Conservation (phyloP, 92 coral and sea anemone genomes). For the Meandrina meandrites region DNA sequence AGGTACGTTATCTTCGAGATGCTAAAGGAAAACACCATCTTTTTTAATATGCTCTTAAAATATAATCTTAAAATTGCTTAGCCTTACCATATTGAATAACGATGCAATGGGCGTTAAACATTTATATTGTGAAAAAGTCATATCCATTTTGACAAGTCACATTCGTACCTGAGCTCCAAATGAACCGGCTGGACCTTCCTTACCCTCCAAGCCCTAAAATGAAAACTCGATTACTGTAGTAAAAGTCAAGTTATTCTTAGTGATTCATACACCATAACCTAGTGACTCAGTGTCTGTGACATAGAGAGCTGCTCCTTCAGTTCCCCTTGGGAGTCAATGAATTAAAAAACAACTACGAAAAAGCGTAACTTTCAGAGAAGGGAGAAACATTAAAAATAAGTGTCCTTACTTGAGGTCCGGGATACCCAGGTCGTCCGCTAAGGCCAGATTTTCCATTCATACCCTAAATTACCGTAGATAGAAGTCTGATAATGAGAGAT, state of each 20-base stretch:
- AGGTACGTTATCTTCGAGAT: too few relatives aligned
- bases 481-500: not conserved
- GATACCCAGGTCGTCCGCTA: constrained; percentile 21
- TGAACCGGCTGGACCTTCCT: constrained; percentile 36
- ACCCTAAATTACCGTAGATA: constrained; percentile 9
- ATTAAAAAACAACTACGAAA: too few relatives aligned
- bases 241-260: not conserved
- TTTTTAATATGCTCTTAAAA: too few relatives aligned
- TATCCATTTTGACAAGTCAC: not conserved
- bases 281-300: not conserved
- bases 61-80: not conserved
- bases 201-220: constrained; percentile 32
- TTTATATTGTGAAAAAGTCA: not conserved
- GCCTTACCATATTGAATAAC: not conserved
- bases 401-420: constrained; percentile 34
- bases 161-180: constrained; percentile 23
- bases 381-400: not conserved
- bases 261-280: not conserved
- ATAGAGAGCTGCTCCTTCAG: not conserved
- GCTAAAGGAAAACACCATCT: not conserved
- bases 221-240: not conserved
- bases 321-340: not conserved
- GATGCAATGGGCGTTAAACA: not conserved
- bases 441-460: constrained; percentile 24
- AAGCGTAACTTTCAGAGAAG: not conserved